Evolutionary conservation across 1,140 invertebrate genomes (phyloP).

Genomic region (Semibalanus balanoides): DNA sequence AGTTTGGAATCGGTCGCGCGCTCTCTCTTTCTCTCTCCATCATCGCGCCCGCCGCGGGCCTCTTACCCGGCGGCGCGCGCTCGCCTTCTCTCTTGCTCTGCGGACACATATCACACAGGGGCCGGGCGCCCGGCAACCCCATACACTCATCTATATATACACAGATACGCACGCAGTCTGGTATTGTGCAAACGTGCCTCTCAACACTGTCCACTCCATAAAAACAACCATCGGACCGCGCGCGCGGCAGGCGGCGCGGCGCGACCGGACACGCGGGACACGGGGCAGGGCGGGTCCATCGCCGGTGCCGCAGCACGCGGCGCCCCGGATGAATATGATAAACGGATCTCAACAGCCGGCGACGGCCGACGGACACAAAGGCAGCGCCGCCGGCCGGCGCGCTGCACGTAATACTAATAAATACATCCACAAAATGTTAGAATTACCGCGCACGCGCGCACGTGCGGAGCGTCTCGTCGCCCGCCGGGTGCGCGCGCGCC

Average conservation of each 20-base stretch:
- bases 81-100: too few species aligned
- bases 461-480: too few species aligned
- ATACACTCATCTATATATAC: neutral
- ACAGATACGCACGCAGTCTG: neutral
- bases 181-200: neutral
- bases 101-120: neutral
- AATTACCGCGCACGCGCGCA: neutral
- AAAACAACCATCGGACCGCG: neutral
- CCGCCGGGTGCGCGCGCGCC: too few species aligned
- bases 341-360: neutral
- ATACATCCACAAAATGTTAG: conserved; percentile 2
- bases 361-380: too few species aligned
- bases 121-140: too few species aligned
- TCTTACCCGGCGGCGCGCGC: neutral
- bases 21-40: neutral
- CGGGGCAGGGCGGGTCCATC: too few species aligned
- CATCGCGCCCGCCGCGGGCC: too few species aligned
- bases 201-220: neutral
- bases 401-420: neutral
- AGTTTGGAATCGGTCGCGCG: neutral
- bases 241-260: too few species aligned
- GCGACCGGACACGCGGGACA: too few species aligned
- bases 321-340: neutral
- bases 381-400: too few species aligned
- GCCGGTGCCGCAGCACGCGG: too few species aligned